A percentile compares a stretch with the other conserved stretches of the same genome.
Conservation (phyloP, 2,113 vertebrate species). For the Sinocyclocheilus anophthalmus region DNA sequence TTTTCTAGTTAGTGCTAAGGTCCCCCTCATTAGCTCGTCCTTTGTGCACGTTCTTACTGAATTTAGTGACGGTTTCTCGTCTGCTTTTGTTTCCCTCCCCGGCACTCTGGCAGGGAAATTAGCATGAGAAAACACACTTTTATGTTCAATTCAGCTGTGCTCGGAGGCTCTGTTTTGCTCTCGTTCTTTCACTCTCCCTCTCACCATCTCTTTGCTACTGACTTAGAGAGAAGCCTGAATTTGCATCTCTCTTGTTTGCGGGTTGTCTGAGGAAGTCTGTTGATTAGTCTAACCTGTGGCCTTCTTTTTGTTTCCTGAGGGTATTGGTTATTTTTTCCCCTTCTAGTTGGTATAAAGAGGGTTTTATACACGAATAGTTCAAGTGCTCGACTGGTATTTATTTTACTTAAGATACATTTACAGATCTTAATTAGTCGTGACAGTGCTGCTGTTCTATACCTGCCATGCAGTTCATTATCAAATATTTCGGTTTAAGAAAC, state of each 20-base stretch:
- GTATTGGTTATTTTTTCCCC: constrained; percentile 24
- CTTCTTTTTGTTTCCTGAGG: constrained; percentile 12
- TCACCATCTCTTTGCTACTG: constrained; percentile 43
- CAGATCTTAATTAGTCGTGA: neutral
- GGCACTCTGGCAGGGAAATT: constrained; percentile 49
- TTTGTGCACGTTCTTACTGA: constrained; percentile 47
- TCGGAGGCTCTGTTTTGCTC: constrained; percentile 40
- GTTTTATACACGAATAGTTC: neutral
- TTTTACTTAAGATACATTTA: neutral
- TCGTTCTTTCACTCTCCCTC: constrained; percentile 25
- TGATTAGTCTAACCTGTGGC: constrained; percentile 45
- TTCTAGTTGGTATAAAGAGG: constrained; percentile 7
- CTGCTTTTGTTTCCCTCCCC: constrained; percentile 50
- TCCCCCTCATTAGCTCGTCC: constrained; percentile 55
- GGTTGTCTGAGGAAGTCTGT: constrained; percentile 49
- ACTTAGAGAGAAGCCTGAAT: constrained; percentile 27
- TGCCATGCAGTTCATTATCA: neutral
- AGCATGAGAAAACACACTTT: constrained; percentile 58
- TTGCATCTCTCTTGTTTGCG: constrained; percentile 42
- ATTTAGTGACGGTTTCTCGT: constrained; percentile 54
- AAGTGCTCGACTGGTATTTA: constrained; percentile 11
- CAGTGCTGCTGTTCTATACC: neutral
- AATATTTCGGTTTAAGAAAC: neutral
- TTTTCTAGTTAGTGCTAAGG: constrained; percentile 30
- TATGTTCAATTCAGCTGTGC: constrained; percentile 35